Evolutionary conservation across 2,888 invertebrate genomes (phyloP), one percentile per base, ranked within the genome.

Genomic region (Leptopilina myrica): DNA sequence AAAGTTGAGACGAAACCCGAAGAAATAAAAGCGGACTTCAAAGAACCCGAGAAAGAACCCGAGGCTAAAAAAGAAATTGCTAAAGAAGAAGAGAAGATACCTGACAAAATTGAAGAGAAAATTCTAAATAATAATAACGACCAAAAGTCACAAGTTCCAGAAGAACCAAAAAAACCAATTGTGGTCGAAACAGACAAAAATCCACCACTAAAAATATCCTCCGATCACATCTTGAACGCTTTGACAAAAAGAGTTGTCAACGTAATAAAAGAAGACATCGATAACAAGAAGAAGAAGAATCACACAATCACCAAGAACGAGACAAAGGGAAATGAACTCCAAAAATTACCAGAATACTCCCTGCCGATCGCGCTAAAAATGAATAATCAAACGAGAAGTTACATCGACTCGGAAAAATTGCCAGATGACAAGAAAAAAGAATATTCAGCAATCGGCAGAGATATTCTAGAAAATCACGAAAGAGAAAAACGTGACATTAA

Each of bases 311-410:
- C 33, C 3, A 79, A 79, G 78, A 64, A 59, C 66, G 53, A 77
- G 76, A 76, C 62, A 15, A 59, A 78, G 59, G 66, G 40, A 65
- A 80, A 84, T 76, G 64, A 80, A 56, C n/a, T 33, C 3, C n/a
- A 56, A 33, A 73, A 53, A 26, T n/a, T 73, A 7, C 56, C 56
- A 33, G 77, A 86, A 56, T 83, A 85, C 76, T 84, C 84, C 0
- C 76, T 91, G 43, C 91, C 90, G 4, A 89, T 91, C 80, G 89
- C 87, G 0, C 79, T 90, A 43, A 87, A 87, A 80, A 87, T 90
- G 86, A 86, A 83, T 11, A 89, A 89, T 81, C 86, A 89, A 76
- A 88, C 90, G 2, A 88, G 85, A 77, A 26, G 75, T n/a, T 76
- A 84, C 7, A 83, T 81, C 7, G 64, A 66, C 14, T 56, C 81